Evolutionary conservation across 2,797 vertebrate species (phyloP), one percentile per base, ranked within the genome.

Genomic region (Selene dorsalis): DNA sequence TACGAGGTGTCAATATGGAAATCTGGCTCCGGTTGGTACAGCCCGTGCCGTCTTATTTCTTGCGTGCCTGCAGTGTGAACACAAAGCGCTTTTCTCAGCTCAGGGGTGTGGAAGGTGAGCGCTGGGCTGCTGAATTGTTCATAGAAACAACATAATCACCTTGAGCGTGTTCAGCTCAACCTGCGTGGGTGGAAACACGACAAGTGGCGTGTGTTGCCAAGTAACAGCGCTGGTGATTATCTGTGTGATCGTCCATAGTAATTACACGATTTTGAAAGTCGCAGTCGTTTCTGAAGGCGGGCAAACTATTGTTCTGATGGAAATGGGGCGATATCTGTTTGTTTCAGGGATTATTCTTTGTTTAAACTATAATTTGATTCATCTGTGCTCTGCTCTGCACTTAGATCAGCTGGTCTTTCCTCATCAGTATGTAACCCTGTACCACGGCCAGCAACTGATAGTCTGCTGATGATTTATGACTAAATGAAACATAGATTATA

Each of bases 171-270:
- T 88, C 63, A 52, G 57, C 69, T 86, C 77, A 56, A 77, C 80
- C 77, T 61, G 87, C 83, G 91, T 91, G 87, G 90, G 91, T 53
- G 83, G 85, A 82, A 91, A 87, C 62, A 30, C 38, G 32, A 77
- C 67, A 47, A 89, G 87, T 76, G 78, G 58, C 53, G 7, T 7
- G 58, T 82, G 93, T 93, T 94, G 93, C 93, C 89, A 89, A 83
- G 92, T 91, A 93, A 94, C 91, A 4, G 75, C 26, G 50, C 68
- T 69, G 13, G 6, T 66, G 68, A 78, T 76, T 55, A 53, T 45
- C 53, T 38, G 53, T 79, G 79, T 71, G 80, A 82, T 72, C 9
- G 16, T 63, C 56, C 12, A 52, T 73, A 59, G 82, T 84, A 75
- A 45, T 26, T 2, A 6, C 35, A 73, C 57, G 4, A 68, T 55